These are phyloP conservation scores for Malurus splendens DNA, from an alignment of 2,797 vertebrate genomes.

Conservation along the genomic window DNA sequence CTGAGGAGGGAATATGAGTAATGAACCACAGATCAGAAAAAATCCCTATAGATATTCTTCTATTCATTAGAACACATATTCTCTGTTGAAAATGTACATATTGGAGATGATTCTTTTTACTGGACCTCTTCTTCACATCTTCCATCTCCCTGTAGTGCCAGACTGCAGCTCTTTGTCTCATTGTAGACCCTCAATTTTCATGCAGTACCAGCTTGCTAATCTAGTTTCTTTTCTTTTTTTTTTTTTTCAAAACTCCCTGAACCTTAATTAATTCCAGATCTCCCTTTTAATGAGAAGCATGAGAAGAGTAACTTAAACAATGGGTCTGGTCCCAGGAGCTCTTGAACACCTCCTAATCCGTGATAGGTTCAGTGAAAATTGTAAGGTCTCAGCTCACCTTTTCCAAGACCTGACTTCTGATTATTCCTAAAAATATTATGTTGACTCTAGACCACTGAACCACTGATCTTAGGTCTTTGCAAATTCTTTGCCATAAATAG, in stretches of 20 bases:
- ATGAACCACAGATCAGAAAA: conserved; percentile 54
- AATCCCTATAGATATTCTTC: conserved; percentile 44
- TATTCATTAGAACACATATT: conserved; percentile 48
- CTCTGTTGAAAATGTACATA: conserved; percentile 40
- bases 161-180: conserved; percentile 21
- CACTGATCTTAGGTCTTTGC: not conserved
- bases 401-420: not conserved
- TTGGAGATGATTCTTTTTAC: conserved; percentile 28
- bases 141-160: conserved; percentile 16
- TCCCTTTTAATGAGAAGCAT: conserved; percentile 16
- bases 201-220: not conserved
- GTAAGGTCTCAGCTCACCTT: not conserved
- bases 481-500: not conserved
- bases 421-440: not conserved
- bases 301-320: conserved; percentile 23
- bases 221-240: not conserved
- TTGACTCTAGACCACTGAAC: not conserved
- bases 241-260: not conserved
- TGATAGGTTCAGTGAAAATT: not conserved
- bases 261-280: conserved; percentile 37
- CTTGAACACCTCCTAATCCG: not conserved
- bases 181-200: not conserved
- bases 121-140: conserved; percentile 13
- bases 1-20: conserved; percentile 52
- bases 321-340: not conserved